Conservation (phyloP, 2,888 invertebrate genomes). For the Nezara viridula region DNA sequence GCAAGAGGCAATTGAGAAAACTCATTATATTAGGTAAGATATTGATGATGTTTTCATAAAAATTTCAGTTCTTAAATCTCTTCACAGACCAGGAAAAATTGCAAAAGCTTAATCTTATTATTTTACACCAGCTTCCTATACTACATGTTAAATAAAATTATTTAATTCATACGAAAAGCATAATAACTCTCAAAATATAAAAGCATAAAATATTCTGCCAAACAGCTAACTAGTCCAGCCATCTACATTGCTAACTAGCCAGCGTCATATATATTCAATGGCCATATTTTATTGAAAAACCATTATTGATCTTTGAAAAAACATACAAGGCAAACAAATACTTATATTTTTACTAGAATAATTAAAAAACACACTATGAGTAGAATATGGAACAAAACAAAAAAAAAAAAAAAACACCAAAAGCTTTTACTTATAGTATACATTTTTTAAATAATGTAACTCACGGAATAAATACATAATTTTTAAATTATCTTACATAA, state of each 20-base stretch:
- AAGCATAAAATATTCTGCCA: not conserved
- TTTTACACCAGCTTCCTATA: no score
- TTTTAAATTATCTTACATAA: constrained; percentile 41
- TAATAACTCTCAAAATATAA: no score
- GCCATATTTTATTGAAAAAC: not conserved
- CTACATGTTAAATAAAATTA: no score
- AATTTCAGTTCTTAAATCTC: no score
- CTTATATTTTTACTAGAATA: not conserved
- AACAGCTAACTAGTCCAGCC: not conserved
- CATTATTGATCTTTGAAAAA: not conserved
- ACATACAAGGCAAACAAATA: not conserved
- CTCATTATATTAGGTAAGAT: no score
- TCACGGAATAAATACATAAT: constrained; percentile 34
- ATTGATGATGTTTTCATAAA: no score
- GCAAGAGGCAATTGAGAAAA: no score
- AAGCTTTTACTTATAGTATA: not conserved
- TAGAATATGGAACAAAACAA: no score
- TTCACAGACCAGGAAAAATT: no score
- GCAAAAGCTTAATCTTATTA: no score
- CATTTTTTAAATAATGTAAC: not conserved
- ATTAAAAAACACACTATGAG: not conserved
- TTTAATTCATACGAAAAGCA: no score
- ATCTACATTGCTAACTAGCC: not conserved
- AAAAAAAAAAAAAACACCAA: not conserved
- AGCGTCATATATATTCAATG: no score